Conservation (phyloP, 1,140 invertebrate genomes). For the Caerostris extrusa region DNA sequence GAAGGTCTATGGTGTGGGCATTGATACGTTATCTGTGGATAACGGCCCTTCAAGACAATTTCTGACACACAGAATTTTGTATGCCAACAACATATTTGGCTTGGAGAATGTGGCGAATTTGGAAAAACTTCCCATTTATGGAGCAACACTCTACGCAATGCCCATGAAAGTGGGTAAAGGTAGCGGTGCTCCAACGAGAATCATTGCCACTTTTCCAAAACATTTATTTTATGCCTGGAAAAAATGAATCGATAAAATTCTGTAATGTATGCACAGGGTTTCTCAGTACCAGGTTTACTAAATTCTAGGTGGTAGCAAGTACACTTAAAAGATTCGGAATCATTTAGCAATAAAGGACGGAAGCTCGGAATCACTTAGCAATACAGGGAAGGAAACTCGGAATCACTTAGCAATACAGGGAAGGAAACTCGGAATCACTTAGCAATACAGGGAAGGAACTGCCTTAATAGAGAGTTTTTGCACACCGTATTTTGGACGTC, state of each 20-base stretch:
- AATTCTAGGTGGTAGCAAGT: too few species aligned
- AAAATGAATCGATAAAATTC: background rate
- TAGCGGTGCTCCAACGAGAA: conserved; percentile 78
- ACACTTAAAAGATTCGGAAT: too few species aligned
- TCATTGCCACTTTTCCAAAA: conserved; percentile 73
- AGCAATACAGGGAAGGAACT: too few species aligned
- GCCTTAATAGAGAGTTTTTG: too few species aligned
- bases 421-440: too few species aligned
- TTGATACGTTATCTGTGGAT: conserved; percentile 86
- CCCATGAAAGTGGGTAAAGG: conserved; percentile 78
- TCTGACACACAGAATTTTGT: conserved; percentile 16
- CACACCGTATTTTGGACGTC: too few species aligned
- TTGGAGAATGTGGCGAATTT: conserved; percentile 79
- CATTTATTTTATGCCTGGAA: background rate
- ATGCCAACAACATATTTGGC: background rate
- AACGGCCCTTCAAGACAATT: conserved; percentile 82
- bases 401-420: too few species aligned
- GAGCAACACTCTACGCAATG: conserved; percentile 75
- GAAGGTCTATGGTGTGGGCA: conserved; percentile 85
- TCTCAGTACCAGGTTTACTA: too few species aligned
- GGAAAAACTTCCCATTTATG: conserved; percentile 75
- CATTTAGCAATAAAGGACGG: too few species aligned
- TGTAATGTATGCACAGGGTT: too few species aligned
- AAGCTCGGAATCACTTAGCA: too few species aligned
- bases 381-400: too few species aligned